phyloP scores from a whole-genome alignment of 1,140 invertebrate genomes.

The Drosophila elegans region DNA sequence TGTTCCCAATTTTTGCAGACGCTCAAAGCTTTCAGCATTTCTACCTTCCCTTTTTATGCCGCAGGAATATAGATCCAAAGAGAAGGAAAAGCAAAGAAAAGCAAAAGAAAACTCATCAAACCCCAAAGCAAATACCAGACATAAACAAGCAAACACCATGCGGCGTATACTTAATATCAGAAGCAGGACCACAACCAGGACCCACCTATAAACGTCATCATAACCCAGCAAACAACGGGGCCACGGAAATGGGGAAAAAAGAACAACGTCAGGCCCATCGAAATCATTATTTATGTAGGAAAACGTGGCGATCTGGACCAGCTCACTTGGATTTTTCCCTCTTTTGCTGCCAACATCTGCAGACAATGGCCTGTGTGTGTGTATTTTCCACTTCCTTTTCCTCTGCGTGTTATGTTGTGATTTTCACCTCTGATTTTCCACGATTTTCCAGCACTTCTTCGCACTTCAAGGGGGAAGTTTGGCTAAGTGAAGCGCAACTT shows the following conservation, averaged over 20 bases:
- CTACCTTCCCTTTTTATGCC: constrained; percentile 16
- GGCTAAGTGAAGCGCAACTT: constrained; percentile 63
- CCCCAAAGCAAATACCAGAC: constrained; percentile 55
- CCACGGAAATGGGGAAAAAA: constrained; percentile 21
- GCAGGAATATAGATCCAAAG: constrained; percentile 81
- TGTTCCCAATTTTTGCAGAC: constrained; percentile 32
- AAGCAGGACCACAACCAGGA: constrained; percentile 27
- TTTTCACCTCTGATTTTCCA: constrained; percentile 53
- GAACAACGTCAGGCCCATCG: constrained; percentile 41
- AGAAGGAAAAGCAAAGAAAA: neutral
- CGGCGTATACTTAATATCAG: constrained; percentile 66
- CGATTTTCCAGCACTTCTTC: constrained; percentile 40
- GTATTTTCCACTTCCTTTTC: constrained; percentile 13
- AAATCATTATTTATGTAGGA: constrained; percentile 68
- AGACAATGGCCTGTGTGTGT: constrained; percentile 45
- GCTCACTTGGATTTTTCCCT: constrained; percentile 12
- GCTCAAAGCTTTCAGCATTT: constrained; percentile 35
- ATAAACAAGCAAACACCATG: constrained; percentile 56
- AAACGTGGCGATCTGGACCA: constrained; percentile 47
- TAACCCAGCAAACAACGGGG: constrained; percentile 48
- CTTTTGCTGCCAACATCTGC: constrained; percentile 39
- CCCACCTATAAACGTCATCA: constrained; percentile 67
- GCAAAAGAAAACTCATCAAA: constrained; percentile 29
- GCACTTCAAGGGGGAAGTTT: constrained; percentile 38
- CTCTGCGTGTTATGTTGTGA: constrained; percentile 42